Base-by-base conservation (phyloP, 2,113 vertebrate species). In the Entomyzon cyanotis region DNA sequence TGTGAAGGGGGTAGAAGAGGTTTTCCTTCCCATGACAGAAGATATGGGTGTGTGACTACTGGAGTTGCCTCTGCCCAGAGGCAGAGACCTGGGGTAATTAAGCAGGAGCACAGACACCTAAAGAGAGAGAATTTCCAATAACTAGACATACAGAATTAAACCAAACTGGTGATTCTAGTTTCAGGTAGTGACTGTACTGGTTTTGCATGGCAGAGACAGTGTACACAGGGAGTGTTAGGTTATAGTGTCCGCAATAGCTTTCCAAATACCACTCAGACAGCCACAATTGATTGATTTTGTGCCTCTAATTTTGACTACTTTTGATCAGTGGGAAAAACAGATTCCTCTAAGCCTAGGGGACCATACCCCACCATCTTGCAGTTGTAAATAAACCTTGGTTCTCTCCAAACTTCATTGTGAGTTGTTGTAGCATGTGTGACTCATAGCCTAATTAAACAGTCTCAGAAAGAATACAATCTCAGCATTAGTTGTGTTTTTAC, bases 91-190 rank as follows among this genome's bases (percentile, higher is more conserved):
- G 62, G 53, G 27, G 22, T 95, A 92, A 95, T 97, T 90, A 96
- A 63, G 84, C 63, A 88, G 84, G 30, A 55, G 41, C 39, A 56
- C 69, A 90, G 78, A 89, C 89, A 92, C 46, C 83, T 67, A 47
- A 60, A 90, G 93, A 88, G 89, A 76, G 88, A 93, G 52, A 39
- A 70, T 94, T 86, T 60, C 87, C 96, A 95, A 90, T 85, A 91
- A 70, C 62, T 75, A 94, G 87, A 42, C 76, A 12, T 28, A 50
- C 0, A 12, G 52, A 91, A 83, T 84, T 93, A 87, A 89, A 93
- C 75, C 81, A 63, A 84, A 89, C 93, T 92, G 92, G 94, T 95
- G 94, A 44, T 88, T 95, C 89, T 93, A 12, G 88, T 97, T 97
- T 67, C 47, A 74, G 46, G 86, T 58, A 73, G 88, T 79, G 86